Base-by-base conservation (phyloP, 53 echinoderm and acorn worm species). In the Zoroaster sp. region DNA sequence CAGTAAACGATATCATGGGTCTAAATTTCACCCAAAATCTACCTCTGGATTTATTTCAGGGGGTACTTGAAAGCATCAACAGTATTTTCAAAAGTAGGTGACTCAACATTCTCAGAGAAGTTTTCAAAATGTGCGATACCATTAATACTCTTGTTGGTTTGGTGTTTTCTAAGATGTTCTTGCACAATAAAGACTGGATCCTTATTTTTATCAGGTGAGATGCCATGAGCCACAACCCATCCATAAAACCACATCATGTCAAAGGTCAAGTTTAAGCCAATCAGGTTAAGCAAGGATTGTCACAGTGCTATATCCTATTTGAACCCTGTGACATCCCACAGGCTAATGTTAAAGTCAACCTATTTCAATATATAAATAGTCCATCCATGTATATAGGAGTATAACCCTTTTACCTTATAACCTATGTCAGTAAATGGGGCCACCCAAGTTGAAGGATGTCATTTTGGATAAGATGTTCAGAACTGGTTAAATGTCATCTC, bases 241-340 rank as follows among this genome's bases (percentile, higher is more conserved):
- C 4, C 36, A 14, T 6, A 20, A 69, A 69, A 11, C 69, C 9
- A 13, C 40, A 41, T 5, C 40, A 41, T 72, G 73, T 72, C 73
- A 72, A 72, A 72, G 73, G 40, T 72, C 73, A 72, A 72, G 40
- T 72, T 41, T 5, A 40, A 40, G 73, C 41, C 73, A 72, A 40
- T 72, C 41, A 6, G 18, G 23, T 40, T 21, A 18, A 72, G 3
- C 17, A n/a, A 40, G 40, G 69, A 23, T 13, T 69, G 13, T 3
- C 69, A 20, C 13, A 20, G 33, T 17, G 35, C 31, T 35, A 17
- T 20, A 36, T 11, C 69, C 69, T 10, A 65, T 25, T 65, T 65
- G 66, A 23, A 23, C 66, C n/a, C 23, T 25, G 25, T 4, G 66
- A 31, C 25, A 66, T 66, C 66, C 30, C 30, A 9, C 6, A 3